A percentile compares a stretch with the other conserved stretches of the same genome.
These are phyloP conservation scores for Cataglyphis rosenhaueri DNA, from an alignment of 2,888 invertebrate species.

Conservation along the genomic window DNA sequence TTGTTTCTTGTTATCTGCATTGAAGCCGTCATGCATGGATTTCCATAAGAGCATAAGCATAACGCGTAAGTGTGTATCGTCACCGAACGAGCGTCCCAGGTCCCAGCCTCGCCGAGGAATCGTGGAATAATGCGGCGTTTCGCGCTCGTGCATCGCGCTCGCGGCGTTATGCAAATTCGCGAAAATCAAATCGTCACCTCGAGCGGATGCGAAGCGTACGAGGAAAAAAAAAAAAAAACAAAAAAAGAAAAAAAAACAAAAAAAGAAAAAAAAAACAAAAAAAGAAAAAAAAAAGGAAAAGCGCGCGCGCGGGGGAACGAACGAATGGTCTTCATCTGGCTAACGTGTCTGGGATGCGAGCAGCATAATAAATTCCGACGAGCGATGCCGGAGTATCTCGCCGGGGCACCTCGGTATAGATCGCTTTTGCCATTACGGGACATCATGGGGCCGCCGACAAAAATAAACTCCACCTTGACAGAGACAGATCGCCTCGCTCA, in stretches of 20 bases:
- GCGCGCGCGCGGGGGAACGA: neutral
- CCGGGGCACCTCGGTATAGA: conserved; percentile 35
- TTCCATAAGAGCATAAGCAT: conserved; percentile 30
- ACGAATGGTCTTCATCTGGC: conserved; percentile 33
- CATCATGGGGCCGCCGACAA: conserved; percentile 50
- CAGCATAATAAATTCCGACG: conserved; percentile 49
- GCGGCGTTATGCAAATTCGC: conserved; percentile 43
- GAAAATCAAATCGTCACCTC: conserved; percentile 45
- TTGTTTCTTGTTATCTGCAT: conserved; percentile 36
- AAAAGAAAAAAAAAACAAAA: neutral
- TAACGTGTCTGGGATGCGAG: conserved; percentile 44
- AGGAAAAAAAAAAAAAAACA: neutral
- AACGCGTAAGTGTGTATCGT: neutral
- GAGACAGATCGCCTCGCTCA: conserved; percentile 50
- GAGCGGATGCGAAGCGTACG: neutral
- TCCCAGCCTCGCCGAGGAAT: neutral
- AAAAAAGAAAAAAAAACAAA: too few relatives aligned
- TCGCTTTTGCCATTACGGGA: conserved; percentile 55
- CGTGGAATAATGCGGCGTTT: conserved; percentile 10
- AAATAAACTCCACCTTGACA: conserved; percentile 52
- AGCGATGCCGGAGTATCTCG: conserved; percentile 36
- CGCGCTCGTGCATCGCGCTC: conserved; percentile 6
- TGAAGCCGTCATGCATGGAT: conserved; percentile 6
- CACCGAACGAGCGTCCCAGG: neutral
- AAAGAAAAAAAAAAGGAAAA: neutral